phyloP scores from a whole-genome alignment of 53 echinoderm and acorn worm genomes.

The Arbacia lixula region DNA sequence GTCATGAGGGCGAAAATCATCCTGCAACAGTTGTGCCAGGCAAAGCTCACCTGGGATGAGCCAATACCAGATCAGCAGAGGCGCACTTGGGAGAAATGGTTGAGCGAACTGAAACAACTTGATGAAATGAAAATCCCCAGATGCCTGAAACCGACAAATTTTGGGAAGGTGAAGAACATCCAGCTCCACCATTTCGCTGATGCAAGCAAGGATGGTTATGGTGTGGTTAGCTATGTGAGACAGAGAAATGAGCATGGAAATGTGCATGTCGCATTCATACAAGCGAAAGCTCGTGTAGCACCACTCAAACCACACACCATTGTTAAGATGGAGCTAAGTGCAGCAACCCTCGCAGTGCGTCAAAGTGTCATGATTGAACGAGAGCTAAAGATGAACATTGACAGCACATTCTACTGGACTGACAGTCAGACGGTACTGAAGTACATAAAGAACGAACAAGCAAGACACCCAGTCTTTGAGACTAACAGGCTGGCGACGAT shows the following conservation, averaged over 20 bases:
- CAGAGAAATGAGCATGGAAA: not conserved
- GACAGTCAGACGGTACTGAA: conserved; percentile 71
- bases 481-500: conserved; percentile 65
- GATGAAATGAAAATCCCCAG: conserved; percentile 34
- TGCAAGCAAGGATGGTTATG: conserved; percentile 36
- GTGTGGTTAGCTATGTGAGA: not conserved
- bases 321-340: conserved; percentile 53
- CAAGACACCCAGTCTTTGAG: conserved; percentile 63
- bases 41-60: conserved; percentile 33
- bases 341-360: conserved; percentile 53
- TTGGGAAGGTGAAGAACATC: conserved; percentile 18
- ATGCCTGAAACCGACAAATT: conserved; percentile 55
- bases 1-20: conserved; percentile 32
- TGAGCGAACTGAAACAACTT: conserved; percentile 47
- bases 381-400: conserved; percentile 52
- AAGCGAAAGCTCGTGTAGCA: not conserved
- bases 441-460: conserved; percentile 56
- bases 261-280: not conserved
- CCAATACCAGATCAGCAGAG: conserved; percentile 25
- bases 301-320: conserved; percentile 10
- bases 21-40: conserved; percentile 15
- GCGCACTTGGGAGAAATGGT: conserved; percentile 59
- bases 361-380: conserved; percentile 24
- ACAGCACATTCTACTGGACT: conserved; percentile 66
- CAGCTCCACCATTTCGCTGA: conserved; percentile 69